A percentile compares a stretch with the other conserved stretches of the same genome.
Evolutionary conservation across 53 echinoderm and acorn worm genomes (phyloP).

Genomic region (Holothuria leucospilota): DNA sequence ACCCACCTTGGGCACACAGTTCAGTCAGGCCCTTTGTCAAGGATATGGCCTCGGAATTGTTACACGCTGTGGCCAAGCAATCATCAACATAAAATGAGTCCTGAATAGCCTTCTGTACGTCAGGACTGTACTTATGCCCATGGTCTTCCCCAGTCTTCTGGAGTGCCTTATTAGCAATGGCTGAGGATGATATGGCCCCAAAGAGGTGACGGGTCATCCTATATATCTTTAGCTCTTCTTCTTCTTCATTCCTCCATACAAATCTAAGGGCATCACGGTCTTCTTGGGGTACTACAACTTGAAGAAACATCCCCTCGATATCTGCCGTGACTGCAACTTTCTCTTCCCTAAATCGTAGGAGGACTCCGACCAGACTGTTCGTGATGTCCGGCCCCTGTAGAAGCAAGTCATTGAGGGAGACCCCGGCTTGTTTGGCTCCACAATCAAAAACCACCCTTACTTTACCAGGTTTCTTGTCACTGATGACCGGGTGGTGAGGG

Average conservation of each 20-base stretch:
- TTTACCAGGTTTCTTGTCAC: slow-evolving; percentile 44
- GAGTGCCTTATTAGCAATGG: slow-evolving; percentile 13
- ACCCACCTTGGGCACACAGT: slow-evolving; percentile 34
- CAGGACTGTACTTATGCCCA: not conserved
- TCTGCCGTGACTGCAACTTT: slow-evolving; percentile 47
- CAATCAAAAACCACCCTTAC: slow-evolving; percentile 56
- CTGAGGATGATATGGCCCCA: slow-evolving; percentile 26
- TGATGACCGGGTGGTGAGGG: slow-evolving; percentile 30
- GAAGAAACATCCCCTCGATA: slow-evolving; percentile 69
- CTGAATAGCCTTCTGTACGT: not conserved
- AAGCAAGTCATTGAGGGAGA: slow-evolving; percentile 44
- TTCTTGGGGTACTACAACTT: slow-evolving; percentile 62
- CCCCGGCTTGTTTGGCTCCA: slow-evolving; percentile 43
- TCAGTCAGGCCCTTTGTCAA: slow-evolving; percentile 7
- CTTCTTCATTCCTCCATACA: slow-evolving; percentile 57
- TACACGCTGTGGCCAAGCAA: slow-evolving; percentile 11
- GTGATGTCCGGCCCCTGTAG: slow-evolving; percentile 59
- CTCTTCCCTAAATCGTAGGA: slow-evolving; percentile 41
- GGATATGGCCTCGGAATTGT: not conserved
- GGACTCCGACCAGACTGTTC: slow-evolving; percentile 31
- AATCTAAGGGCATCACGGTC: slow-evolving; percentile 59
- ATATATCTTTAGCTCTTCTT: slow-evolving; percentile 13
- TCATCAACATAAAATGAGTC: no score
- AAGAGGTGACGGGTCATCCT: slow-evolving; percentile 29
- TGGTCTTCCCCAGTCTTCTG: slow-evolving; percentile 1